Percentiles rank a stretch among this genome's conserved stretches.
phyloP scores from a whole-genome alignment of 2,888 invertebrate genomes.

The Cetonia aurata region DNA sequence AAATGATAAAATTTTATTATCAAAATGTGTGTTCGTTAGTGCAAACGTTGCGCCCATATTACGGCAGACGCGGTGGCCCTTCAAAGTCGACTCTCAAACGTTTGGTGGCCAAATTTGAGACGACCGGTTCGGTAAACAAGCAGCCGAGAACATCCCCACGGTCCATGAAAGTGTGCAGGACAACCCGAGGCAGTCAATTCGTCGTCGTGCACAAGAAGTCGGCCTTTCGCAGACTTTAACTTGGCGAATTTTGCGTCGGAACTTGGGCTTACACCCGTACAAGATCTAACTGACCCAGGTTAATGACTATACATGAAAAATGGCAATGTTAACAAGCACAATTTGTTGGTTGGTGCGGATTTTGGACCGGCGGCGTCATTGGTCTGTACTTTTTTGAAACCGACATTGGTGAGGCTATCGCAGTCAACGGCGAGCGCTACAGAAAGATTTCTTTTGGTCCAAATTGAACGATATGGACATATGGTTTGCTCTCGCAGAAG shows the following conservation, averaged over 20 bases:
- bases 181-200: slow-evolving; percentile 1
- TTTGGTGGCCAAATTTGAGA: slow-evolving; percentile 55
- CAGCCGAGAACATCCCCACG: background rate
- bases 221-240: slow-evolving; percentile 35
- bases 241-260: slow-evolving; percentile 44
- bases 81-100: slow-evolving; percentile 48
- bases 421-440: slow-evolving; percentile 4
- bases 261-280: slow-evolving; percentile 41
- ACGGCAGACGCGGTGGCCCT: slow-evolving; percentile 44
- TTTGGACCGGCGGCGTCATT: background rate
- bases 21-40: too few species aligned
- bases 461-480: background rate
- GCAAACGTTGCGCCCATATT: slow-evolving; percentile 23
- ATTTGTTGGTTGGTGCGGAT: background rate
- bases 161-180: too few species aligned
- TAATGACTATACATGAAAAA: background rate
- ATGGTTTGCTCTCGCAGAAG: too few species aligned
- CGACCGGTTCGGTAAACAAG: slow-evolving; percentile 54
- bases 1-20: slow-evolving; percentile 1
- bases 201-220: background rate
- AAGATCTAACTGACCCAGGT: too few species aligned
- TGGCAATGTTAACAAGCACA: slow-evolving; percentile 20
- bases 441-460: slow-evolving; percentile 7
- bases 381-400: background rate
- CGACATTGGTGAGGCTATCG: background rate